Evolutionary conservation across 1,140 invertebrate species (phyloP).

Genomic region (Mizuhopecten yessoensis): DNA sequence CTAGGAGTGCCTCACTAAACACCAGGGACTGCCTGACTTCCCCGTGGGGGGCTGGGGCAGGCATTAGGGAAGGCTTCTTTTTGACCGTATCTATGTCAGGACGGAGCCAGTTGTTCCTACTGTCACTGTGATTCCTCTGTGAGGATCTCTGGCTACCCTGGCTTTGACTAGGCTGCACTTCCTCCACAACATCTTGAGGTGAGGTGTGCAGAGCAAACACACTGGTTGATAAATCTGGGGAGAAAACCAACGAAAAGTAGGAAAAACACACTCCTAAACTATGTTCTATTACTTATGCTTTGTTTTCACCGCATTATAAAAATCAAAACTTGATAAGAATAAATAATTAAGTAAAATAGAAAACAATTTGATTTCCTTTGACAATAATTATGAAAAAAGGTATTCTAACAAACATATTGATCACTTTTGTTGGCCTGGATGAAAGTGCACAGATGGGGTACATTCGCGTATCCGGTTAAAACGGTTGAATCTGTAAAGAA

Average conservation of each 20-base stretch:
- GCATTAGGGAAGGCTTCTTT: constrained; percentile 55
- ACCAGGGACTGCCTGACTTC: constrained; percentile 46
- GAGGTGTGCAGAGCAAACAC: constrained; percentile 45
- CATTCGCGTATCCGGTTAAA: too few relatives aligned
- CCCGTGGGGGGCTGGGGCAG: background rate
- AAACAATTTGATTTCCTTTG: too few relatives aligned
- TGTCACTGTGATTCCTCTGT: background rate
- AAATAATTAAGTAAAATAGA: too few relatives aligned
- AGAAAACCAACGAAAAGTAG: background rate
- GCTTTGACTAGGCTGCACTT: background rate
- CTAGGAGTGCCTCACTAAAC: constrained; percentile 54
- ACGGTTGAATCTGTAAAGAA: too few relatives aligned
- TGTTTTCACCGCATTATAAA: too few relatives aligned
- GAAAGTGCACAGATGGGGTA: too few relatives aligned
- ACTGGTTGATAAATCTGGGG: constrained; percentile 36
- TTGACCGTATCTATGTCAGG: constrained; percentile 65
- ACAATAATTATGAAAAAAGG: too few relatives aligned
- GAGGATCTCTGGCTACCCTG: background rate
- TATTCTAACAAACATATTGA: too few relatives aligned
- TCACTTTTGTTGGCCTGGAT: too few relatives aligned
- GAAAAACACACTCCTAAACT: too few relatives aligned
- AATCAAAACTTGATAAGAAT: too few relatives aligned
- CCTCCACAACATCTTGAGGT: background rate
- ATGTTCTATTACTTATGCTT: too few relatives aligned
- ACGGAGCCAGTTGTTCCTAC: constrained; percentile 40